Base-by-base conservation (phyloP, 2,888 invertebrate species). In the Oscheius sp. region DNA sequence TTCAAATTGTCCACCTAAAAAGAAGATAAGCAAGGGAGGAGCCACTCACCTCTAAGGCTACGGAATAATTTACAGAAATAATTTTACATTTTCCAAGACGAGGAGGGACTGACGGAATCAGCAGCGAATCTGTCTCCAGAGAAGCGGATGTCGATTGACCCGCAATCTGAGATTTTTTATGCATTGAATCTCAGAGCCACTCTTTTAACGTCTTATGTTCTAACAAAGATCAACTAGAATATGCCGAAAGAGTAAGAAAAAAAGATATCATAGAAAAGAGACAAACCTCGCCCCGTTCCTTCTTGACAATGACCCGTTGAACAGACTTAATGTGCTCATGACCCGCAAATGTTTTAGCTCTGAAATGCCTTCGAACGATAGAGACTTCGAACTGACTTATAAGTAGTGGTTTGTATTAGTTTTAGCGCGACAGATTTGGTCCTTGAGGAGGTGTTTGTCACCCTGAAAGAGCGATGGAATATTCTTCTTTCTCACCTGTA, bases 281-380 rank as follows among this genome's bases (percentile, higher is more conserved):
- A 50, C 4, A n/a, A 20, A 74, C 71, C 68, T 74, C 74, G 10
- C 67, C 74, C 57, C 70, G 69, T 17, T 75, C 81, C 50, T 72
- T 69, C 68, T 75, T 80, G 15, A 57, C 53, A 6, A 84, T 72
- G n/a, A 78, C 74, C 42, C 80, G 73, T 31, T 69, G 71, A 15
- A 76, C 74, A 8, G 74, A 72, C 71, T 85, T 84, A 17, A 73
- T 68, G 52, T 83, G 79, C 67, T 86, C 85, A n/a, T 78, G 72
- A n/a, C 86, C 86, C 31, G 82, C 78, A 58, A 86, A 86, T 17
- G 83, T 84, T 70, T 86, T 86, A 3, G 86, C 85, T 69, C 82
- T 79, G 65, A 73, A 85, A 77, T 37, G 6, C n/a, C 15, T 58
- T 12, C 12, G 17, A 17, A 17, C 1, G 8, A 5, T 12, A 42